Percentiles rank a stretch among this genome's conserved stretches.
Evolutionary conservation across 1,140 invertebrate species (phyloP).

Genomic region (Tribolium castaneum): DNA sequence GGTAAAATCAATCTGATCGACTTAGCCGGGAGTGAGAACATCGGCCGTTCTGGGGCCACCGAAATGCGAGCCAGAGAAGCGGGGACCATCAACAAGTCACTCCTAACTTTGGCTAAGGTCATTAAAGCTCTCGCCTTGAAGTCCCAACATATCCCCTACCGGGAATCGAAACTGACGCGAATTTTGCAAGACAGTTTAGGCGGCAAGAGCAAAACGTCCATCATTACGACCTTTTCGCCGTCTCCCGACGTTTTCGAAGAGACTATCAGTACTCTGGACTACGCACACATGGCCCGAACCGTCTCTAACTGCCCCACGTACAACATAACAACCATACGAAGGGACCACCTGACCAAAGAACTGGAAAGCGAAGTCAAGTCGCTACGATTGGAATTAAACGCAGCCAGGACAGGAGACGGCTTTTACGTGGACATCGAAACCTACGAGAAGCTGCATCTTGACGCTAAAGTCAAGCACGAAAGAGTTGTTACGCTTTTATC

Average conservation of each 20-base stretch:
- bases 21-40: conserved; percentile 96
- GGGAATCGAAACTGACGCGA: conserved; percentile 90
- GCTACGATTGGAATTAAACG: background rate
- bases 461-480: background rate
- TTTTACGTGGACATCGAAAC: background rate
- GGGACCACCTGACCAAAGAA: background rate
- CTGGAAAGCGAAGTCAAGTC: background rate
- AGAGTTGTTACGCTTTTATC: background rate
- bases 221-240: conserved; percentile 88
- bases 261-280: conserved; percentile 95
- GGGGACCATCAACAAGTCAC: conserved; percentile 94
- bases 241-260: conserved; percentile 89
- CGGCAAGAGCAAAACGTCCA: conserved; percentile 95
- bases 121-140: conserved; percentile 69
- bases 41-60: conserved; percentile 91
- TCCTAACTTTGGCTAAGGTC: conserved; percentile 93
- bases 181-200: conserved; percentile 95
- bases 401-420: background rate
- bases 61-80: conserved; percentile 93
- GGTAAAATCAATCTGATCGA: conserved; percentile 97
- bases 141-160: background rate
- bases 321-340: conserved; percentile 81
- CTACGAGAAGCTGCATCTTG: background rate
- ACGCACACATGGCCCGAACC: conserved; percentile 93
- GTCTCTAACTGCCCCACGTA: conserved; percentile 95